Evolutionary conservation across 2,113 vertebrate species (phyloP), one percentile per base, ranked within the genome.

Genomic region (Conger conger): DNA sequence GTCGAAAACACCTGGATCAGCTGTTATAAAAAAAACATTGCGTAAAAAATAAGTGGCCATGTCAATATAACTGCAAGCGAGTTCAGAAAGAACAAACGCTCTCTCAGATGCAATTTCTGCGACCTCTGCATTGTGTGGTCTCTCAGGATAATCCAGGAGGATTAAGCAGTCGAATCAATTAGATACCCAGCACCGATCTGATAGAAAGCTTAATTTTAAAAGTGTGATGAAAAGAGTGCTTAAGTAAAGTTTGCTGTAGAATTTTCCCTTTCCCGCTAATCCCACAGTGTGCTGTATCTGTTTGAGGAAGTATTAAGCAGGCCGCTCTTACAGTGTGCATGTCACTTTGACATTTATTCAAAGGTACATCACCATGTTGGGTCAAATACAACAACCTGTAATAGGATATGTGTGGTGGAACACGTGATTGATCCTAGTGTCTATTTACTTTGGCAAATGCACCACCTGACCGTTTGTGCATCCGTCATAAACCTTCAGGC

Each of bases 141-240:
- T 63, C 57, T 60, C 45, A 76, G 77, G 54, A 4, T 83, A 83
- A 73, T 83, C 57, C 60, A 18, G 17, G 81, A 54, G 30, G 57
- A 80, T 86, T 83, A 83, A 78, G 78, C 82, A 53, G 37, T 38
- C n/a, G 33, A 53, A 73, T 83, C 78, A 79, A 80, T 68, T 73
- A 80, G n/a, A 53, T 40, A 80, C n/a, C 68, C 76, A 68, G 79
- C 36, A 73, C 53, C 38, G 36, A 45, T 36, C 35, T 82, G 73
- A 76, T 76, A n/a, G 81, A 82, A 33, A 37, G 77, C 30, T 60
- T 53, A 50, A 76, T 76, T 84, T 79, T 60, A 81, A 85, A 85
- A 60, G 17, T 76, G 84, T 85, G 84, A 38, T 60, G 53, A 36
- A 36, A 35, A 30, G 83, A 16, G 50, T 16, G 37, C 37, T 23